A percentile compares a stretch with the other conserved stretches of the same genome.
Evolutionary conservation across 2,113 vertebrate genomes (phyloP).

Genomic region (Dromas ardeola): DNA sequence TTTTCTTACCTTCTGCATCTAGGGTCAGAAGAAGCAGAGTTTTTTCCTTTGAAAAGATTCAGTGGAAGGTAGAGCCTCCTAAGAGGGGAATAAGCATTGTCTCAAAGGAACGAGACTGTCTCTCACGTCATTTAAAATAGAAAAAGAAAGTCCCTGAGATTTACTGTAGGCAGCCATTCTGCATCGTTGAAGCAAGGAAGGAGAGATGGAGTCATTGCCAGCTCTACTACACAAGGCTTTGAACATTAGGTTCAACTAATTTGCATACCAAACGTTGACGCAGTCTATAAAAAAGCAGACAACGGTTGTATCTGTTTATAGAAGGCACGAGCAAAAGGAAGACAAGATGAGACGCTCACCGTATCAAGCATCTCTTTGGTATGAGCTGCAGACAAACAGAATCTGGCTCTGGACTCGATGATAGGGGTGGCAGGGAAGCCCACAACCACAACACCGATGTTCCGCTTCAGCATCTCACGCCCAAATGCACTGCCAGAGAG

Average conservation of each 20-base stretch:
- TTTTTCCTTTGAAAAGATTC: background rate
- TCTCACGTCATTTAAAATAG: background rate
- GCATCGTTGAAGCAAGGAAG: background rate
- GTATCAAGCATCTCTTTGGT: slow-evolving; percentile 93
- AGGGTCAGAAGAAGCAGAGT: background rate
- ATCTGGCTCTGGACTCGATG: slow-evolving; percentile 95
- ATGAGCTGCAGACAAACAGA: slow-evolving; percentile 93
- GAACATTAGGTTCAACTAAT: background rate
- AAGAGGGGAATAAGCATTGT: background rate
- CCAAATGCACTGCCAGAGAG: slow-evolving; percentile 86
- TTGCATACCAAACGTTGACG: background rate
- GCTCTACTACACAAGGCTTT: background rate
- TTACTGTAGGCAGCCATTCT: background rate
- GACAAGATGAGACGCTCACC: slow-evolving; percentile 75
- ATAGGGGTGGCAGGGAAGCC: slow-evolving; percentile 97
- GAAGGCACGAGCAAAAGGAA: background rate
- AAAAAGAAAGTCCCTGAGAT: background rate
- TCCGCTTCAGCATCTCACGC: slow-evolving; percentile 94
- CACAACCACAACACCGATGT: slow-evolving; percentile 93
- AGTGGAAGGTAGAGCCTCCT: background rate
- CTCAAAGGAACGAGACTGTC: background rate
- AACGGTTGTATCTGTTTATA: background rate
- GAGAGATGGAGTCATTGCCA: background rate
- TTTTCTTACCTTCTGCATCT: background rate
- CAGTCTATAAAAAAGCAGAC: background rate